phyloP scores from a whole-genome alignment of 1,140 invertebrate species.

The Lerema accius region DNA sequence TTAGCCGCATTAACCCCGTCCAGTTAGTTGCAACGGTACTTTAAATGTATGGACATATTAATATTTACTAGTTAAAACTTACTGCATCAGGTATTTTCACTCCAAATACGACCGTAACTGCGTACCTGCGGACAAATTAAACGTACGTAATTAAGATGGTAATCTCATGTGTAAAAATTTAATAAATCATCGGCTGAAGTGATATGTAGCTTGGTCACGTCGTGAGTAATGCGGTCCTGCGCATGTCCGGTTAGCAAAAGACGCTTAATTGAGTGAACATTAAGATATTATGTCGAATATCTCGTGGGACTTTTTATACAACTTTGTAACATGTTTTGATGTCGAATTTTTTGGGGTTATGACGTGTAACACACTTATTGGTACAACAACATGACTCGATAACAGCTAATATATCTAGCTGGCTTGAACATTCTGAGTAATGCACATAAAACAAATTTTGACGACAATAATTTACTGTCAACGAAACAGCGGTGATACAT shows the following conservation, averaged over 20 bases:
- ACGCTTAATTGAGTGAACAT: constrained; percentile 73
- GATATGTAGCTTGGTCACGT: constrained; percentile 55
- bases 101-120: constrained; percentile 22
- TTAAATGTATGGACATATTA: constrained; percentile 5
- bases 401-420: constrained; percentile 20
- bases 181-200: constrained; percentile 64
- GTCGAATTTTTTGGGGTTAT: constrained; percentile 40
- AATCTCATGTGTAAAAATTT: constrained; percentile 51
- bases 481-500: constrained; percentile 22
- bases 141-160: constrained; percentile 51
- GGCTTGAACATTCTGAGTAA: constrained; percentile 9
- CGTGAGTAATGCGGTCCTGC: constrained; percentile 68
- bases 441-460: constrained; percentile 34
- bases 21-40: constrained; percentile 17
- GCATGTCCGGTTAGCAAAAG: constrained; percentile 62
- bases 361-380: constrained; percentile 19
- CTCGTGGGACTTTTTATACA: constrained; percentile 63
- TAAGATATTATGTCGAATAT: constrained; percentile 59
- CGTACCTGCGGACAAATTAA: constrained; percentile 49
- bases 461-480: constrained; percentile 31
- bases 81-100: constrained; percentile 24
- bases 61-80: constrained; percentile 32
- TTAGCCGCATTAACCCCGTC: constrained; percentile 13
- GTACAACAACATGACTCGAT: constrained; percentile 7
- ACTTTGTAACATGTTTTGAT: constrained; percentile 49